A percentile compares a stretch with the other conserved stretches of the same genome.
Evolutionary conservation across 2,888 invertebrate species (phyloP).

Genomic region (Ophion slaviceki): DNA sequence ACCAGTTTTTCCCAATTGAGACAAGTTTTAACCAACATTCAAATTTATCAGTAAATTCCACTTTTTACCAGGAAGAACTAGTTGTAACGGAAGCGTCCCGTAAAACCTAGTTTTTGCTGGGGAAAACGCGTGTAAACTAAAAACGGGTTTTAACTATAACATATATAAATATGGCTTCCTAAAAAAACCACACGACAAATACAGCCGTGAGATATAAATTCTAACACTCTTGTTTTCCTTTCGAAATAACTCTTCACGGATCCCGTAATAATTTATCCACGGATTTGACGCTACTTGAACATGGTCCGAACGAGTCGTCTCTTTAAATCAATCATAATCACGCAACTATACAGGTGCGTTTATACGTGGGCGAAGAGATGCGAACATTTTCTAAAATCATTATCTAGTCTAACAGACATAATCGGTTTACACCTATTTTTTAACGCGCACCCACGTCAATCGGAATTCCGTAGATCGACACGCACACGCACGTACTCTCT

Average conservation of each 20-base stretch:
- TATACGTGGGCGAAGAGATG: constrained; percentile 49
- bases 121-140: too few species aligned
- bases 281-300: neutral
- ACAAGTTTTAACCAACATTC: neutral
- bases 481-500: neutral
- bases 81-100: too few species aligned
- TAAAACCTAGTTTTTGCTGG: too few species aligned
- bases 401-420: constrained; percentile 46
- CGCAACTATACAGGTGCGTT: neutral
- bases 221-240: neutral
- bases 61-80: neutral
- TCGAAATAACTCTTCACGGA: neutral
- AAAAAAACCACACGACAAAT: neutral
- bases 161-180: neutral
- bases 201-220: neutral
- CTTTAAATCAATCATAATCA: neutral
- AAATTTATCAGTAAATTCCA: neutral
- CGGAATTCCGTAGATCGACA: neutral
- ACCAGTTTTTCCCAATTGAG: neutral
- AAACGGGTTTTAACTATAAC: neutral
- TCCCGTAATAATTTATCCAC: neutral
- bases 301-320: neutral
- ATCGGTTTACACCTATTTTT: constrained; percentile 40
- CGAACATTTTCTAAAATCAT: constrained; percentile 57
- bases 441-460: neutral